Evolutionary conservation across 2,113 vertebrate species (phyloP).

Genomic region (Mus spicilegus): DNA sequence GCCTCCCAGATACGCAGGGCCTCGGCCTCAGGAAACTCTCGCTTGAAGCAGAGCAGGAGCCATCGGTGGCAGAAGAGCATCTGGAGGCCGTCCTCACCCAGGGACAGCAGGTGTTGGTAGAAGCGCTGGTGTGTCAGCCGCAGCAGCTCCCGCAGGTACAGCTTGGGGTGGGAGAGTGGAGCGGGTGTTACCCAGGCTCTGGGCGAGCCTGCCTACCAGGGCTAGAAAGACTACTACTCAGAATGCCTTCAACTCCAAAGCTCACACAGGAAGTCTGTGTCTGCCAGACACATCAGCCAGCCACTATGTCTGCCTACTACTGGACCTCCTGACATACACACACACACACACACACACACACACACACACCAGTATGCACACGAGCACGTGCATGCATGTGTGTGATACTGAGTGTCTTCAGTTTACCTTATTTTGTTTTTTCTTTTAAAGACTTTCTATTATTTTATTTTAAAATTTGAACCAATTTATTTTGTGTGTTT

Average conservation of each 20-base stretch:
- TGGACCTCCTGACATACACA: too few relatives aligned
- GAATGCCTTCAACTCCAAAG: rapidly evolving
- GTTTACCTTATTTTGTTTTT: background rate
- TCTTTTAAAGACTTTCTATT: background rate
- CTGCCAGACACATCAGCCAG: background rate
- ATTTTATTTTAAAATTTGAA: background rate
- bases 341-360: too few relatives aligned
- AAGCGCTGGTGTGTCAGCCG: constrained; percentile 93
- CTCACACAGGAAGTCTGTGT: rapidly evolving
- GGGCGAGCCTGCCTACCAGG: rapidly evolving
- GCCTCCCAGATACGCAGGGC: constrained; percentile 98
- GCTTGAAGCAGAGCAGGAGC: constrained; percentile 98
- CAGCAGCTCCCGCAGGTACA: constrained; percentile 96
- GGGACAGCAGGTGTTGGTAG: constrained; percentile 93
- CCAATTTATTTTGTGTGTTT: background rate
- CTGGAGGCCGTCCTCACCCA: constrained; percentile 97
- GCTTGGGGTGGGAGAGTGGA: constrained; percentile 47
- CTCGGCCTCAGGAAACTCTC: constrained; percentile 96
- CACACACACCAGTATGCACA: too few relatives aligned
- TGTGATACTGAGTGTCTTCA: background rate
- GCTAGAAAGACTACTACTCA: rapidly evolving
- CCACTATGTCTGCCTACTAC: background rate
- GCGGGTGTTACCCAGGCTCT: rapidly evolving
- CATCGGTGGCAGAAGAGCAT: constrained; percentile 99
- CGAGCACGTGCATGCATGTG: too few relatives aligned